Conservation (phyloP, 2,888 invertebrate species). For the Mycalesis mineus region DNA sequence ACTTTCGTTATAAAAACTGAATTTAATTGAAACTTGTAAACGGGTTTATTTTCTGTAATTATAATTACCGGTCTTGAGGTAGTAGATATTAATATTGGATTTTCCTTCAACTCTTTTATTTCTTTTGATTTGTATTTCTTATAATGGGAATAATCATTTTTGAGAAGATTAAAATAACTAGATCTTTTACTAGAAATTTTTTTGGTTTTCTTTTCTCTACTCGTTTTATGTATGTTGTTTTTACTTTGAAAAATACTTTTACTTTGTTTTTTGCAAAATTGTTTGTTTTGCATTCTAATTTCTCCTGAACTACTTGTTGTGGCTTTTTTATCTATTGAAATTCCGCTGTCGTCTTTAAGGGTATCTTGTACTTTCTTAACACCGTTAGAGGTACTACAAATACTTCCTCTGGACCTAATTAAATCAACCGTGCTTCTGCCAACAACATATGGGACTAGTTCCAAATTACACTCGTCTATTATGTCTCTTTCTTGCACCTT, state of each 20-base stretch:
- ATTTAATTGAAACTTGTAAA: neutral
- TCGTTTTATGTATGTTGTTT: constrained; percentile 15
- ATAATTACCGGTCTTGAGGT: constrained; percentile 49
- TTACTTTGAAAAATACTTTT: neutral
- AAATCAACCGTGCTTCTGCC: neutral
- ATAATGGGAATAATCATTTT: constrained; percentile 33
- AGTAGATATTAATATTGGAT: constrained; percentile 32
- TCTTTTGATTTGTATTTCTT: constrained; percentile 26
- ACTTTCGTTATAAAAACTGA: neutral
- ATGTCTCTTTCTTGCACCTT: neutral
- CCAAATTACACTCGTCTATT: neutral
- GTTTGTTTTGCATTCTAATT: neutral
- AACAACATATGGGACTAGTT: neutral
- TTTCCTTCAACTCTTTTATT: constrained; percentile 31
- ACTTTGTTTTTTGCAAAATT: neutral
- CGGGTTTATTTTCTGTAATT: neutral
- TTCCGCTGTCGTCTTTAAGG: constrained; percentile 28
- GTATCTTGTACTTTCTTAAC: constrained; percentile 11
- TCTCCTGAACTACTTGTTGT: neutral
- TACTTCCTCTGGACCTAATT: constrained; percentile 2
- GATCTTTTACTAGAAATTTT: constrained; percentile 29
- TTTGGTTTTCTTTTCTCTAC: constrained; percentile 37
- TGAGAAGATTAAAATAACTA: constrained; percentile 34
- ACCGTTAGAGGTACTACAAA: neutral
- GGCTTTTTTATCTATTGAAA: neutral